Conservation (phyloP, 1,140 invertebrate genomes). For the Neodiprion virginianus region DNA sequence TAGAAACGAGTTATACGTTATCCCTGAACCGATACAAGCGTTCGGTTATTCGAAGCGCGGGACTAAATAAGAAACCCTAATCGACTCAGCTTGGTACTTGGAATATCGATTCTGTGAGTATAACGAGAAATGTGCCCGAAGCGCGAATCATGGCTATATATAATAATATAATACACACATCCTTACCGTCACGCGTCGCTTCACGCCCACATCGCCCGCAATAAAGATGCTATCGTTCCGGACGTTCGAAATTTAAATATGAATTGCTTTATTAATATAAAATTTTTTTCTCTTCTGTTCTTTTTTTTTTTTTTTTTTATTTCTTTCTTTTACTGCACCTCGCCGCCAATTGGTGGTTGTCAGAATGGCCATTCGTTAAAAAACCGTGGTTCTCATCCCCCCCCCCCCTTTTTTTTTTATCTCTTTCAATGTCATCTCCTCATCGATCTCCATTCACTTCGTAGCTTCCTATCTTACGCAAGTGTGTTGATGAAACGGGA, state of each 20-base stretch:
- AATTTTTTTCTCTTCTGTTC: neutral
- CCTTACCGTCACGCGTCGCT: neutral
- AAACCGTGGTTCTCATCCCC: neutral
- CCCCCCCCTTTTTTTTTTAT: neutral
- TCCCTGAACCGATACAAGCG: neutral
- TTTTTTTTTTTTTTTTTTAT: neutral
- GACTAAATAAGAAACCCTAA: neutral
- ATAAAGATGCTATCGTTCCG: neutral
- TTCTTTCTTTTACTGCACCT: neutral
- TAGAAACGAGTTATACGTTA: no score
- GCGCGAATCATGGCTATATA: neutral
- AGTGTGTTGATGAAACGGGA: no score
- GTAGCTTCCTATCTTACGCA: no score
- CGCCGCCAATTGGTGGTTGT: neutral
- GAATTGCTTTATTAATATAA: constrained; percentile 5
- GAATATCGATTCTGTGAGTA: neutral
- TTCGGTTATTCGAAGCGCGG: neutral
- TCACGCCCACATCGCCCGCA: neutral
- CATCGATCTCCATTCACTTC: no score
- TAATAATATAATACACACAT: no score
- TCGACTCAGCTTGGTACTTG: neutral
- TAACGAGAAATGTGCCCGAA: neutral
- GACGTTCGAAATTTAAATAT: neutral
- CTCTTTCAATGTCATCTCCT: no score
- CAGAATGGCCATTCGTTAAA: neutral